Evolutionary conservation across 30 jellyfish, hydroid and myxozoan genomes (phyloP), one percentile per base, ranked within the genome.

Genomic region (Nemopilema nomurai): DNA sequence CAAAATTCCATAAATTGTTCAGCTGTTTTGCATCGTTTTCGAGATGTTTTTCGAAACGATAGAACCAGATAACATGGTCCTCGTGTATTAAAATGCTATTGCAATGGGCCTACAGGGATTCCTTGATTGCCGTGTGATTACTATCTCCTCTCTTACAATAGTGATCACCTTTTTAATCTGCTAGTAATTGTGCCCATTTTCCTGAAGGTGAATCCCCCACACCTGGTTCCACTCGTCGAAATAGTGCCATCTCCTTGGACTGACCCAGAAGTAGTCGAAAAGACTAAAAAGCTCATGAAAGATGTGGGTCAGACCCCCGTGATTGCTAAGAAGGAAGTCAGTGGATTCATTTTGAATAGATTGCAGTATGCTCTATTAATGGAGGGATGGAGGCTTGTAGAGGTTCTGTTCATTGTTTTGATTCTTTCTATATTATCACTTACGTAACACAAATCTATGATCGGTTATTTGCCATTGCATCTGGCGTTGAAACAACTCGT

Each of bases 301-400:
- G 97, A 78, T 18, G 81, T 89, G 20, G 99, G 99, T 63, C 97
- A 89, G 73, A 27, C 97, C 1, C 99, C 99, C 8, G 96, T 94
- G 25, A 82, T 90, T 18, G 99, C 91, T 17, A 90, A 88, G 69
- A 94, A 94, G 84, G 99, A 94, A 69, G 99, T 94, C 74, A 90
- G 85, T 71, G 99, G 99, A 0, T 94, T 94, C 67, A 71, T 94
- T 74, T 90, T 94, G 71, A 94, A 94, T 74, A 78, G 99, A 33
- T 70, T 94, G 74, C 99, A 94, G 53, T 94, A 94, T 89, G 99
- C 99, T 9, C 68, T 94, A 62, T 31, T 89, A 51, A 90, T 90
- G 97, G 99, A 94, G 66, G 97, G 97, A 19, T 94, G 97, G 97
- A 81, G 99, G 77, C 93, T 94, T 19, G 99, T 94, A 0, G 99